Evolutionary conservation across 2,113 vertebrate species (phyloP), one percentile per base, ranked within the genome.

Genomic region (Takifugu bimaculatus): DNA sequence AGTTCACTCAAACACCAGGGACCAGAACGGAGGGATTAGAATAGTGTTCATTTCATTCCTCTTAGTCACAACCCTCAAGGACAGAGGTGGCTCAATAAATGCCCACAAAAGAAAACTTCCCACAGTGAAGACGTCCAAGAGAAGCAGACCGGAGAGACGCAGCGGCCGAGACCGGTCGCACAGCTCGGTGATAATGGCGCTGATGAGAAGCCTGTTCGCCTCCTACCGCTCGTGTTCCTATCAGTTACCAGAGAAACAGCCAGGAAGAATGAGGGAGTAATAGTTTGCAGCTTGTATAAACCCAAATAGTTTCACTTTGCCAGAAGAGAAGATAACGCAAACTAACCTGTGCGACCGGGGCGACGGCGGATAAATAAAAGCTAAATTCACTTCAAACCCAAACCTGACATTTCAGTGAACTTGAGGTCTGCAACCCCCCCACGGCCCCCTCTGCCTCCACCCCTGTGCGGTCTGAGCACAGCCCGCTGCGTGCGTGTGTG

Each of bases 331-430:
- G 67, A 50, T 45, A 55, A 57, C 42, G 65, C 32, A 62, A 60
- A 75, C 42, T 50, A 54, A 14, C 10, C 49, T 49, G 61, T 25
- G 14, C 47, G 67, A 54, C 50, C 45, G 13, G 57, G 15, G 57
- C 50, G 20, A 75, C 55, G 77, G 55, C 56, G 65, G 32, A 49
- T 49, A 11, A 63, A 70, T 74, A 43, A 54, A 20, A 70, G 60
- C 74, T 56, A 72, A 65, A 78, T 74, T 71, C 72, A 65, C 70
- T 77, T 77, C 70, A 84, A 82, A 82, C 13, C 77, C 67, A 79
- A 72, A 68, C 59, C 26, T 79, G 80, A 85, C 78, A 74, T 83
- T 72, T 83, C 60, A 64, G 72, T 83, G 76, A 87, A 79, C 85
- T 68, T 74, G 78, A 81, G 54, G 73, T 75, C 35, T 39, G 20